These are phyloP conservation scores for Zonotrichia leucophrys DNA, from an alignment of 2,113 vertebrate genomes.

Conservation along the genomic window DNA sequence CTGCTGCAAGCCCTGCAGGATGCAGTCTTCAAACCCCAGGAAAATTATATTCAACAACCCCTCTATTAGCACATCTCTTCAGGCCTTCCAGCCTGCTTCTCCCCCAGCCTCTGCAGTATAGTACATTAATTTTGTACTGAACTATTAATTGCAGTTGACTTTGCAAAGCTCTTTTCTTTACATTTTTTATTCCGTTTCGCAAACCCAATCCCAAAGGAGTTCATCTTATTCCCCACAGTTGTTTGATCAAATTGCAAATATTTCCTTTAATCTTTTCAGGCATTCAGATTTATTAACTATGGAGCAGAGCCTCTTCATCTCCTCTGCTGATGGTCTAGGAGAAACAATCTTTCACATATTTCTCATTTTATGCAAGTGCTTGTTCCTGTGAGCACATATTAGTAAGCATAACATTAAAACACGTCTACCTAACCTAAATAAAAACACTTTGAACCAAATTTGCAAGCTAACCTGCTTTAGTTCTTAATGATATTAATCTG, in stretches of 20 bases:
- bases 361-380: slow-evolving; percentile 5
- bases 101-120: background rate
- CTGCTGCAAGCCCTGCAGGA: background rate
- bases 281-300: slow-evolving; percentile 5
- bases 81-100: background rate
- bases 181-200: slow-evolving; percentile 21
- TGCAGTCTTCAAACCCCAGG: background rate
- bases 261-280: slow-evolving; percentile 57
- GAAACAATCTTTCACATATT: background rate
- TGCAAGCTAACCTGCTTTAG: background rate
- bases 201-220: background rate
- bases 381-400: background rate
- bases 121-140: slow-evolving; percentile 28
- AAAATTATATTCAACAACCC: background rate
- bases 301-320: background rate
- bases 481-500: background rate
- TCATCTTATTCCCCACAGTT: slow-evolving; percentile 35
- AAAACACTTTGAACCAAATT: slow-evolving; percentile 31
- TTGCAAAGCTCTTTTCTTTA: slow-evolving; percentile 50
- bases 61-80: background rate
- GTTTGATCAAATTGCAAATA: slow-evolving; percentile 55
- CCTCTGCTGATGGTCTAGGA: background rate
- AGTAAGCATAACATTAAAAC: background rate
- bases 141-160: slow-evolving; percentile 58
- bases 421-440: slow-evolving; percentile 24